Base-by-base conservation (phyloP, 2,113 vertebrate species). In the Ifrita kowaldi region DNA sequence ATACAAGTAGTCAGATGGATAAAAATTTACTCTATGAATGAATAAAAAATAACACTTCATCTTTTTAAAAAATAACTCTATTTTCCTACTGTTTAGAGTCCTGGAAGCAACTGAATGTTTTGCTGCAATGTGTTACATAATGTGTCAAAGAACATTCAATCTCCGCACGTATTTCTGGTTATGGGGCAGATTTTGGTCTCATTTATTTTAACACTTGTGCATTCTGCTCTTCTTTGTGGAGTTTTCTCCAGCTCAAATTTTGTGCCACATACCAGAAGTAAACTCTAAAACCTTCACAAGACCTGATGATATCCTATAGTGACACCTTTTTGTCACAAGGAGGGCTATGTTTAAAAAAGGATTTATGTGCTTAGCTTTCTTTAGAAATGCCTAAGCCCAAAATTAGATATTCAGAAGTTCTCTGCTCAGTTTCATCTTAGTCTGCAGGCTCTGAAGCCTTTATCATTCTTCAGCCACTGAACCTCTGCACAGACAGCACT, bases 401-500 rank as follows among this genome's bases (percentile, higher is more conserved):
- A 73, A 52, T 47, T 39, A 78, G 42, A 49, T 60, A 70, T 32
- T 44, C 42, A 67, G 41, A 44, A 78, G 3, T n/a, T 62, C 21
- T 82, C 33, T 68, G 20, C 27, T 74, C 49, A 27, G 16, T 47
- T 89, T 64, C 21, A 9, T 56, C 23, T 16, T 52, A 21, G 7
- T 42, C 27, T 53, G 26, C 24, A 49, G 21, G 17, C 13, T 41
- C 39, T 14, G 13, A 64, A 39, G 16, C 10, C 44, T 62, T 73
- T 74, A 27, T 30, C 11, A 42, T 49, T 57, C 47, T 70, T 82
- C 50, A 75, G 23, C 16, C 17, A 11, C 50, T 1, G 1, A 81
- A 55, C 4, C 15, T 47, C 41, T 24, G 7, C 53, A 41, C 6
- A 11, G 46, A 27, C 4, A 23, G 8, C 0, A 0, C 68, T 77